Base-by-base conservation (phyloP, 2,888 invertebrate genomes). In the Digitonthophagus gazella region DNA sequence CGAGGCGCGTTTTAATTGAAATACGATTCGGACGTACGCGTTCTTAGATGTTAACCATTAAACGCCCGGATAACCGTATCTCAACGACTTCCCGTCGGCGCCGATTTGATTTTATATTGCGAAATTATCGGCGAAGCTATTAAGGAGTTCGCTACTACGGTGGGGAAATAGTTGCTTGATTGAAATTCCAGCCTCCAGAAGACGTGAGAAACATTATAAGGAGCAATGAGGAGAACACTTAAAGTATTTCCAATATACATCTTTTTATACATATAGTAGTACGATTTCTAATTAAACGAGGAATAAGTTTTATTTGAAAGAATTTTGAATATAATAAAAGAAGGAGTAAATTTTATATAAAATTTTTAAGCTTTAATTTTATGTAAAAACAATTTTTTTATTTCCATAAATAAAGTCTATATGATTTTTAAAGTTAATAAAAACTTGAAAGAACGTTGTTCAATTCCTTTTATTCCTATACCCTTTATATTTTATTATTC, bases 81-180 rank as follows among this genome's bases (percentile, higher is more conserved):
- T 44, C 28, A 44, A 44, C 28, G 28, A 44, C 28, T 44, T 44
- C 28, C 28, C 28, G 28, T 44, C 11, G 11, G 44, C 67, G 55
- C 65, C 65, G 69, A 67, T 67, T 69, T 70, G 70, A 70, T 70
- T 70, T 70, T 70, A 70, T 70, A 70, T 70, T 70, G 58, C 67
- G 16, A 67, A 71, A 69, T 72, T 72, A 72, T 72, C 70, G 72
- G 72, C 69, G 69, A 73, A 72, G 72, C 72, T 71, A 73, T 71
- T 70, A 70, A 68, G 66, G 70, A 68, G 67, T 71, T 66, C 68
- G 71, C 71, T 67, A 71, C 68, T 67, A 69, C 57, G 44, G 65
- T 66, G 71, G n/a, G n/a, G n/a, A 69, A 74, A 74, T 74, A 73
- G 71, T 72, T 74, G 71, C 72, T 71, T 73, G 73, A 74, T 74